phyloP scores from a whole-genome alignment of 2,113 vertebrate species.

The Hirundichthys speculiger region DNA sequence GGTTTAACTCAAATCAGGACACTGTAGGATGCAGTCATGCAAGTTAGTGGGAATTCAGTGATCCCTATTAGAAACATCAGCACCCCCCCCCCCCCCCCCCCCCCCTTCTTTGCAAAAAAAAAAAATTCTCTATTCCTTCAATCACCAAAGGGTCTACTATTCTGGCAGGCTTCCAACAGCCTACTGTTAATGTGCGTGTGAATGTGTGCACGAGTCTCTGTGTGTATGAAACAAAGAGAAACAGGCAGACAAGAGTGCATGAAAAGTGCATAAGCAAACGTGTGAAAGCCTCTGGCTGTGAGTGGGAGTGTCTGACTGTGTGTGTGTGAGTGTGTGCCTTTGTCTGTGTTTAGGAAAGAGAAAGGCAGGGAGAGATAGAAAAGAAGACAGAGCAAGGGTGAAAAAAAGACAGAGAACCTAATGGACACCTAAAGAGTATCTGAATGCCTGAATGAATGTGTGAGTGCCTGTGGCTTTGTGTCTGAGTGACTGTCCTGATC shows the following conservation, averaged over 20 bases:
- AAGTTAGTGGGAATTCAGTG: conserved; percentile 53
- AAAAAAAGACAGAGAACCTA: conserved; percentile 57
- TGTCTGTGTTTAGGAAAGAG: background rate
- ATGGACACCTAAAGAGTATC: conserved; percentile 65
- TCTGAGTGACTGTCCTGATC: conserved; percentile 45
- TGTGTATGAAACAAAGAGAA: conserved; percentile 63
- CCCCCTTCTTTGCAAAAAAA: conserved; percentile 61
- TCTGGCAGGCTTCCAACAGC: conserved; percentile 57
- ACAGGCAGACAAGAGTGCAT: conserved; percentile 56
- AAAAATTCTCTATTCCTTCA: conserved; percentile 62
- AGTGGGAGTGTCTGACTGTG: conserved; percentile 19
- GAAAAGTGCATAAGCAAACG: conserved; percentile 66
- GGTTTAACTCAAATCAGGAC: conserved; percentile 46
- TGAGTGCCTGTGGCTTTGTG: conserved; percentile 55
- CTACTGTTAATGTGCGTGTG: conserved; percentile 20
- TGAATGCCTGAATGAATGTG: conserved; percentile 67
- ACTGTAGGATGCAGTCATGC: conserved; percentile 40
- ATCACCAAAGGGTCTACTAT: conserved; percentile 52
- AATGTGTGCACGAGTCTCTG: conserved; percentile 23
- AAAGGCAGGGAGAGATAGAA: conserved; percentile 9
- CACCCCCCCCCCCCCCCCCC: conserved; percentile 5
- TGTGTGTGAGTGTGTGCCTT: conserved; percentile 34
- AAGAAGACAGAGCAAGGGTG: conserved; percentile 27
- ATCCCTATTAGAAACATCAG: conserved; percentile 61
- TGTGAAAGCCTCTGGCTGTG: conserved; percentile 54